Evolutionary conservation across 53 echinoderm and acorn worm genomes (phyloP).

Genomic region (Antedon mediterranea): DNA sequence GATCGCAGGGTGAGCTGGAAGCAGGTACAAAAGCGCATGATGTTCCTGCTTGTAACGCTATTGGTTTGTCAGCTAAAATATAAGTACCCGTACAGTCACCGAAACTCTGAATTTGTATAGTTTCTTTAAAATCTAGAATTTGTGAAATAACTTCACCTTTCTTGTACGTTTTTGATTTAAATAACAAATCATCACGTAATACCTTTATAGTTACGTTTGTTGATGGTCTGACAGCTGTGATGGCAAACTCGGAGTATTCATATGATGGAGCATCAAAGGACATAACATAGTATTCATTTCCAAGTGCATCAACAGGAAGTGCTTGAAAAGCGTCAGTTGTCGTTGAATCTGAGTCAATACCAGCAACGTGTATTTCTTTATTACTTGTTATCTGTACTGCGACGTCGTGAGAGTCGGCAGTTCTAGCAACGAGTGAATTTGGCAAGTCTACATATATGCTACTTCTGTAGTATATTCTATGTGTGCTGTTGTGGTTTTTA

Average conservation of each 20-base stretch:
- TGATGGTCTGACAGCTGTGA: conserved; percentile 13
- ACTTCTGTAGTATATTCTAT: not conserved
- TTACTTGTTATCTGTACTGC: not conserved
- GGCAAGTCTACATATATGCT: not conserved
- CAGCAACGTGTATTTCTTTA: not conserved
- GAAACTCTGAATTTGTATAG: conserved; percentile 28
- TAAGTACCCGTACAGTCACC: conserved; percentile 40
- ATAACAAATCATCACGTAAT: not conserved
- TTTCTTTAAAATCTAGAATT: conserved; percentile 14
- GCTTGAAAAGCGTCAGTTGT: conserved; percentile 43
- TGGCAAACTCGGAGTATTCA: not conserved
- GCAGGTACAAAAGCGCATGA: conserved; percentile 41
- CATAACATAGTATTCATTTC: conserved; percentile 40
- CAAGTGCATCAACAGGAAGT: conserved; percentile 26
- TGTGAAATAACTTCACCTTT: conserved; percentile 8
- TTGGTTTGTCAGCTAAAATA: conserved; percentile 40
- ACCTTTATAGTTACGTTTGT: conserved; percentile 16
- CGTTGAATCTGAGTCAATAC: not conserved
- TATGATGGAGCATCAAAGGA: conserved; percentile 8
- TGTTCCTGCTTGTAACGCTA: conserved; percentile 39
- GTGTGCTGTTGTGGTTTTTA: not conserved
- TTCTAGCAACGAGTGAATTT: not conserved
- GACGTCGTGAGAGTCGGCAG: not conserved
- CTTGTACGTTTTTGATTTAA: not conserved
- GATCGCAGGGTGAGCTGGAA: conserved; percentile 34